Conservation (phyloP, 2,113 vertebrate species). For the Centropus unirufus region DNA sequence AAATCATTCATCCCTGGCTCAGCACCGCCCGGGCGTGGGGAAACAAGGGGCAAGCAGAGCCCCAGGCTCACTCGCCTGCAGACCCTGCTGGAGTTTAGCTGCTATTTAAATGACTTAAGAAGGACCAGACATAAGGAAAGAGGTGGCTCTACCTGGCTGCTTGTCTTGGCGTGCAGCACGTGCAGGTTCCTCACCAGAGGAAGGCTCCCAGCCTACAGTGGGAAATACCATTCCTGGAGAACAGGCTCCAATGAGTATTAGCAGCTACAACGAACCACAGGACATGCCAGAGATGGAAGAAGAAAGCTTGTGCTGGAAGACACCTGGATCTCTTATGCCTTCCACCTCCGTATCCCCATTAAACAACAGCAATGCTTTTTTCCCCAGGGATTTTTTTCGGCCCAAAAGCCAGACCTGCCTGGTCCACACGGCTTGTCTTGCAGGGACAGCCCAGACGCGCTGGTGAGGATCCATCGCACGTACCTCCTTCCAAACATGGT, state of each 20-base stretch:
- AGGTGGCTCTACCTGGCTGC: not conserved
- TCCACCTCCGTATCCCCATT: not conserved
- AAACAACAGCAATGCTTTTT: not conserved
- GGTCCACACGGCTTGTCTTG: not conserved
- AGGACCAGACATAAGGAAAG: not conserved
- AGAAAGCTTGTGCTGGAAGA: not conserved
- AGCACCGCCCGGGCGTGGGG: not conserved
- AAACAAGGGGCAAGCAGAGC: not conserved
- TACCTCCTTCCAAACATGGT: not conserved
- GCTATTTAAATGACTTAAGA: not conserved
- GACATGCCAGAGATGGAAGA: not conserved
- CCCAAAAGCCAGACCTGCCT: not conserved
- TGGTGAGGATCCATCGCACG: accelerated
- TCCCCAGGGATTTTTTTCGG: too few relatives aligned
- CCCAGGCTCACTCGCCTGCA: not conserved
- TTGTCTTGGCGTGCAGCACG: not conserved
- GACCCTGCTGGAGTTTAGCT: not conserved
- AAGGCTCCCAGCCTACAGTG: accelerated
- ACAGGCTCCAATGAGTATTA: not conserved
- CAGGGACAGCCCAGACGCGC: not conserved
- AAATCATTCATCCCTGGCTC: conserved; percentile 85
- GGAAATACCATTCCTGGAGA: not conserved
- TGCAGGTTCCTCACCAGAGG: not conserved
- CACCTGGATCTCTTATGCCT: not conserved
- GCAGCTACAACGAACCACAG: not conserved